These are phyloP conservation scores for Staurois parvus DNA, from an alignment of 2,797 vertebrate genomes.

Conservation along the genomic window DNA sequence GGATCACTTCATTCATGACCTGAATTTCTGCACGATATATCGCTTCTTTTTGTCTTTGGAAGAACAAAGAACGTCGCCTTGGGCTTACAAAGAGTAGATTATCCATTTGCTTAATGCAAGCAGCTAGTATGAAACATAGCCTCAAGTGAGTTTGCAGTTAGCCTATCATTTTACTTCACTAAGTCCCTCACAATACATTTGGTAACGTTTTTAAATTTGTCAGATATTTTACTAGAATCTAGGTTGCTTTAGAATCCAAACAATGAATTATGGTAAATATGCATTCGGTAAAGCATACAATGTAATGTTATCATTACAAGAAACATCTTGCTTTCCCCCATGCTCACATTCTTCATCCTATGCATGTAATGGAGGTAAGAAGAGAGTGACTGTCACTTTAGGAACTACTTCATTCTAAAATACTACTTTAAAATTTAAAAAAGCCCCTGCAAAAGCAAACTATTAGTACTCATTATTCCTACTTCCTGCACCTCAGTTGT, in stretches of 20 bases:
- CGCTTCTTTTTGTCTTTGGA: slow-evolving; percentile 29
- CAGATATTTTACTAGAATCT: slow-evolving; percentile 17
- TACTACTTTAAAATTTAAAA: no score
- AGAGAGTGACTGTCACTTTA: no score
- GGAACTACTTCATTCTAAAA: no score
- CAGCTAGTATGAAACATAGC: slow-evolving; percentile 56
- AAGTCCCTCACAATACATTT: slow-evolving; percentile 17
- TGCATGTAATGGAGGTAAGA: no score
- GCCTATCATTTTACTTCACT: slow-evolving; percentile 38
- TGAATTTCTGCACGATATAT: slow-evolving; percentile 49
- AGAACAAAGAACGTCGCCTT: slow-evolving; percentile 56
- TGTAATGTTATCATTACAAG: neutral
- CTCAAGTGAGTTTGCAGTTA: slow-evolving; percentile 54
- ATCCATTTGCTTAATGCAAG: slow-evolving; percentile 59
- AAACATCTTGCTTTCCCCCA: no score
- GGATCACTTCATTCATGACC: slow-evolving; percentile 48
- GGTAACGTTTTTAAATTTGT: neutral
- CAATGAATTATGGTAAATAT: neutral
- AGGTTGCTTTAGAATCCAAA: neutral
- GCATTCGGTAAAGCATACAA: neutral
- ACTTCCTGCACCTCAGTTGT: no score
- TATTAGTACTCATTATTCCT: no score
- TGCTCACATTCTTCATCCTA: no score
- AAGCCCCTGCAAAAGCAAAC: no score
- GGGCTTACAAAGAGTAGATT: slow-evolving; percentile 58